These are phyloP conservation scores for Caenorhabditis drosophilae DNA, from an alignment of 2,888 invertebrate genomes.

Conservation along the genomic window DNA sequence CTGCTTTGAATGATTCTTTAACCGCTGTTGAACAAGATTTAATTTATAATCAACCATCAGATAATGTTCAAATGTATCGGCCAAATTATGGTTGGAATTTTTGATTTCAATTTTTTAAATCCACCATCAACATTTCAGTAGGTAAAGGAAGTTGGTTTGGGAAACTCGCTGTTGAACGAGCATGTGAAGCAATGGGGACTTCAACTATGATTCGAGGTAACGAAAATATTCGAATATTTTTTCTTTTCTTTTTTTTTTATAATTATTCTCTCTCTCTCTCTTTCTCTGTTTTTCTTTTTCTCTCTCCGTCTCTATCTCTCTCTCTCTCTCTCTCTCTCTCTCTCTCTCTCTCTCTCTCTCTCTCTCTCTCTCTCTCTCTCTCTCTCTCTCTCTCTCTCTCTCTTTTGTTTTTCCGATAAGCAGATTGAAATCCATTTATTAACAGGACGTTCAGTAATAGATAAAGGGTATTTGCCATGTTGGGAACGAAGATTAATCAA, in stretches of 20 bases:
- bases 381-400: too few species aligned
- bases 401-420: too few species aligned
- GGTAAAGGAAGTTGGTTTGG: conserved; percentile 37
- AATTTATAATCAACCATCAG: conserved; percentile 40
- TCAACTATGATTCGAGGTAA: conserved; percentile 33
- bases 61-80: conserved; percentile 37
- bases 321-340: too few species aligned
- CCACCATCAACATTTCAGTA: conserved; percentile 10
- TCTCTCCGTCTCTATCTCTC: too few species aligned
- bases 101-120: neutral
- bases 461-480: conserved; percentile 36
- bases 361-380: too few species aligned
- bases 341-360: too few species aligned
- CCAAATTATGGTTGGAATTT: conserved; percentile 17
- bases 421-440: too few species aligned
- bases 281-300: too few species aligned
- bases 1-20: conserved; percentile 20
- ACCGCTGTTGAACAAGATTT: conserved; percentile 29
- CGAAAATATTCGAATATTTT: neutral
- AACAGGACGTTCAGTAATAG: conserved; percentile 11
- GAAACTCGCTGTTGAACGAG: conserved; percentile 30
- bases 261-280: too few species aligned
- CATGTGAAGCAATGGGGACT: conserved; percentile 24
- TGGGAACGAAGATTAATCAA: conserved; percentile 41
- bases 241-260: conserved; percentile 11